A percentile compares a stretch with the other conserved stretches of the same genome.
Evolutionary conservation across 2,888 invertebrate species (phyloP).

Genomic region (Philereme transversata): DNA sequence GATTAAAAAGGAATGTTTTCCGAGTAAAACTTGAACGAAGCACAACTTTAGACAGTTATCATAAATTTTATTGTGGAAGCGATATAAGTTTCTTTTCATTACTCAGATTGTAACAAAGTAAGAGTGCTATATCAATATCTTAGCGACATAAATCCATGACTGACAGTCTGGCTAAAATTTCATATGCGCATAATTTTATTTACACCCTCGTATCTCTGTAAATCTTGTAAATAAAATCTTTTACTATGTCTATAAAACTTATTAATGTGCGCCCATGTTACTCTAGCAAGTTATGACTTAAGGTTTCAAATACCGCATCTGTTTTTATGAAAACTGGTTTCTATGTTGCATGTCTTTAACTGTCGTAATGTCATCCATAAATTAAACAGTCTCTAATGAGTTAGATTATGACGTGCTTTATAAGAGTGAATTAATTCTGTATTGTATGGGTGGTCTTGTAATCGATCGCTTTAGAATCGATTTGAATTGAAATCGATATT

Average conservation of each 20-base stretch:
- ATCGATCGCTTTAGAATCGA: constrained; percentile 38
- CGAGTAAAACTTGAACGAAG: no score
- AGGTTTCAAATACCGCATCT: constrained; percentile 37
- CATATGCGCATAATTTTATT: constrained; percentile 39
- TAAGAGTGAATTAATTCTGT: constrained; percentile 59
- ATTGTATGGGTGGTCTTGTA: constrained; percentile 57
- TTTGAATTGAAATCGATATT: constrained; percentile 25
- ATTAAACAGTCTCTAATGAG: constrained; percentile 73
- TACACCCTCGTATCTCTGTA: constrained; percentile 27
- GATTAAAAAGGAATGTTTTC: no score
- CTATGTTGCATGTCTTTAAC: constrained; percentile 42
- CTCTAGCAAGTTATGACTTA: constrained; percentile 6
- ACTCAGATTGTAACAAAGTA: neutral
- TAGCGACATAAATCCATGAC: constrained; percentile 30
- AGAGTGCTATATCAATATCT: constrained; percentile 26
- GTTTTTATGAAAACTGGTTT: constrained; percentile 11
- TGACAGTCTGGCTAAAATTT: constrained; percentile 31
- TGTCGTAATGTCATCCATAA: constrained; percentile 60
- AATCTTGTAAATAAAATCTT: constrained; percentile 35
- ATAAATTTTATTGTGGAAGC: neutral
- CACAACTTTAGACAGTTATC: no score
- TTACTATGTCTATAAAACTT: constrained; percentile 31
- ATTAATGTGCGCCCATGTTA: constrained; percentile 25
- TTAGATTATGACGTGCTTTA: constrained; percentile 67
- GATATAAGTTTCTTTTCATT: no score